Evolutionary conservation across 1,140 invertebrate species (phyloP).

Genomic region (Triops longicaudatus): DNA sequence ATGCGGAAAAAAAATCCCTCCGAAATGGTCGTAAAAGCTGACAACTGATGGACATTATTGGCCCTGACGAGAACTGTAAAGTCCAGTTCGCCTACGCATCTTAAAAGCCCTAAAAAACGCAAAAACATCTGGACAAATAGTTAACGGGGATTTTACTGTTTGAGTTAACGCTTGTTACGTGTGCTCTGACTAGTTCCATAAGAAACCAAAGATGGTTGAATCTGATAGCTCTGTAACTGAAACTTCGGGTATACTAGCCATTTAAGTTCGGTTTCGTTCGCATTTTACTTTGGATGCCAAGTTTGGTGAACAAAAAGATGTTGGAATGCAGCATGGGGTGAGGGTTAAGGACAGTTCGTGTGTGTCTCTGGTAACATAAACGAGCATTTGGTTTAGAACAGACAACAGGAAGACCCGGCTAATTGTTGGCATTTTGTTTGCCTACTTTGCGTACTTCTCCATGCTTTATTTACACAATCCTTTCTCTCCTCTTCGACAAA

Average conservation of each 20-base stretch:
- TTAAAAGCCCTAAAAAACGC: not conserved
- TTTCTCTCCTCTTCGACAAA: no score
- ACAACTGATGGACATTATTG: slow-evolving; percentile 12
- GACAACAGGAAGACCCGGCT: not conserved
- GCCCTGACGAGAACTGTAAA: not conserved
- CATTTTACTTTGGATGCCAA: not conserved
- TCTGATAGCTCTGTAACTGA: not conserved
- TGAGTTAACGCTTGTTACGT: not conserved
- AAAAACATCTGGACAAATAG: not conserved
- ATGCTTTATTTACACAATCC: no score
- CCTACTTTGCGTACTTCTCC: no score
- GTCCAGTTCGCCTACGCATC: slow-evolving; percentile 4
- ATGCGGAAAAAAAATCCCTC: not conserved
- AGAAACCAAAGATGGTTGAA: not conserved
- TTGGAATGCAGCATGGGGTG: not conserved
- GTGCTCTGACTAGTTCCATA: not conserved
- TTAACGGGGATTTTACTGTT: not conserved
- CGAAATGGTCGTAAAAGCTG: not conserved
- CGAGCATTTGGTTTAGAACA: not conserved
- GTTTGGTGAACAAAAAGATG: not conserved
- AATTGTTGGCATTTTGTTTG: not conserved
- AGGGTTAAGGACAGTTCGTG: not conserved
- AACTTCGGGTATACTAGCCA: not conserved
- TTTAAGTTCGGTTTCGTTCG: not conserved
- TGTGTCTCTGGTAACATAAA: not conserved